phyloP scores from a whole-genome alignment of 1,140 invertebrate genomes.

The Nomia melanderi region DNA sequence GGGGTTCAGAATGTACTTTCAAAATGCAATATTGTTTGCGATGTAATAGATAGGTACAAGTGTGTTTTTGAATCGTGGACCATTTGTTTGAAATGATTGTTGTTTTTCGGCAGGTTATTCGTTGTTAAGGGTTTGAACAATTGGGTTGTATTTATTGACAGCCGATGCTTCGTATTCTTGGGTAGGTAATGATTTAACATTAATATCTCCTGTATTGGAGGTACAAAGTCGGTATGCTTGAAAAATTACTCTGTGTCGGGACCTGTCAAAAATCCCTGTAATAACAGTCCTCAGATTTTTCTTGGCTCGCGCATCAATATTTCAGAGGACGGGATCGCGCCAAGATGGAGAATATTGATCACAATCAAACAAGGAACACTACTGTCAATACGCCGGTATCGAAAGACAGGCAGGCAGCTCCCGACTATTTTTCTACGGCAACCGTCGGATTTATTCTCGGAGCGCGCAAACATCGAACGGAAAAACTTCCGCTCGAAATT shows the following conservation, averaged over 20 bases:
- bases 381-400: slow-evolving; percentile 1
- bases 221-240: no score
- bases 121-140: no score
- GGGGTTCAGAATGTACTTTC: no score
- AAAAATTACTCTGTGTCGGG: not conserved
- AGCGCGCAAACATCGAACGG: not conserved
- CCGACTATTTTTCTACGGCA: not conserved
- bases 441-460: not conserved
- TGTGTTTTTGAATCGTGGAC: no score
- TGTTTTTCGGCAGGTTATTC: no score
- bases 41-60: no score
- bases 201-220: no score
- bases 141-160: no score
- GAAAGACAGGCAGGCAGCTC: not conserved
- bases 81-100: no score
- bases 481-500: not conserved
- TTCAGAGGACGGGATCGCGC: not conserved
- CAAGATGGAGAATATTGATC: slow-evolving; percentile 3
- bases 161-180: no score
- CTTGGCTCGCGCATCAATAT: not conserved
- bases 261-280: not conserved
- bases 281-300: not conserved
- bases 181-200: no score
- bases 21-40: no score
- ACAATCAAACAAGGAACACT: not conserved